A percentile compares a stretch with the other conserved stretches of the same genome.
Conservation (phyloP, 2,888 invertebrate genomes). For the Asteroscopus sphinx region DNA sequence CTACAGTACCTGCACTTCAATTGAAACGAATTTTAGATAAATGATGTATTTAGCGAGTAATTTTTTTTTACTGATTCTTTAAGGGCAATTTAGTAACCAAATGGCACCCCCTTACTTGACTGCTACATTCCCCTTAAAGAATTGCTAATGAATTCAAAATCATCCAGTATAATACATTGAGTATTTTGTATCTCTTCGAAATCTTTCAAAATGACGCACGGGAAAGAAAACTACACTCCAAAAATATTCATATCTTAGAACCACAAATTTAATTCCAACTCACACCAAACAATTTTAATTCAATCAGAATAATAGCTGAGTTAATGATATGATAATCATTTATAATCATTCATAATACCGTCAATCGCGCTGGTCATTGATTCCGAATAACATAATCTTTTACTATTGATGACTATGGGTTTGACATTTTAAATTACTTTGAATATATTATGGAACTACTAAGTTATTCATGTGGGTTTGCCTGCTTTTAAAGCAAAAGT, state of each 20-base stretch:
- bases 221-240: no score
- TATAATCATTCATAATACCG: constrained; percentile 39
- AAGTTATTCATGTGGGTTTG: not conserved
- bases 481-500: not conserved
- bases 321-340: constrained; percentile 52
- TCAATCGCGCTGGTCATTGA: constrained; percentile 42
- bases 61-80: no score
- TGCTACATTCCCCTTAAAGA: no score
- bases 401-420: constrained; percentile 29
- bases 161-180: no score
- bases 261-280: constrained; percentile 11
- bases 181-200: no score
- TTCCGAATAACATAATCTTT: constrained; percentile 46
- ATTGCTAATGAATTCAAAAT: no score
- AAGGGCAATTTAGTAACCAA: no score
- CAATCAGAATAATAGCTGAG: constrained; percentile 22
- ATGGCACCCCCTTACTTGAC: no score
- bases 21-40: no score
- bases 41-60: no score
- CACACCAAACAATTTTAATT: constrained; percentile 27
- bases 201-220: no score
- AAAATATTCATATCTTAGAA: not conserved
- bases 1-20: no score
- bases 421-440: constrained; percentile 41
- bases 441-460: constrained; percentile 40